Percentiles rank a stretch among this genome's conserved stretches.
Conservation (phyloP, 1,140 invertebrate genomes). For the Lepidostoma basale region DNA sequence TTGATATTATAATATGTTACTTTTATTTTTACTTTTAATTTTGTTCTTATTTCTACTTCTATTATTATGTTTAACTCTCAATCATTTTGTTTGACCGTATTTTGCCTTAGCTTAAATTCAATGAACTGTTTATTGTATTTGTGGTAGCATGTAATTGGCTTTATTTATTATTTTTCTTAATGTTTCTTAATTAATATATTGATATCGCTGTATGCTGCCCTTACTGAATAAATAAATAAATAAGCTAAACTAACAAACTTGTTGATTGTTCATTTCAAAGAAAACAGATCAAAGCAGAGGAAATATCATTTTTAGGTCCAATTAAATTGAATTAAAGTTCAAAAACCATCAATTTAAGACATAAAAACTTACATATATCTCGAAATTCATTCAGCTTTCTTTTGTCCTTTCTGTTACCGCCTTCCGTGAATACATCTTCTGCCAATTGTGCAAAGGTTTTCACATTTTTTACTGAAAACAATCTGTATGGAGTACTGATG, state of each 20-base stretch:
- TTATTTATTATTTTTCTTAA: too few relatives aligned
- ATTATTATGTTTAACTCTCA: too few relatives aligned
- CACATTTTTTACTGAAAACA: conserved; percentile 51
- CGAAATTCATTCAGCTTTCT: conserved; percentile 52
- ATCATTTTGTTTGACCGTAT: too few relatives aligned
- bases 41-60: too few relatives aligned
- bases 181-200: too few relatives aligned
- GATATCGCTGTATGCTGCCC: too few relatives aligned
- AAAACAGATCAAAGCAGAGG: not conserved
- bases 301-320: not conserved
- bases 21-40: too few relatives aligned
- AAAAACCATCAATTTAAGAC: conserved; percentile 24
- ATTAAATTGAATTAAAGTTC: not conserved
- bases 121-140: too few relatives aligned
- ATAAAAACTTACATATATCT: conserved; percentile 52
- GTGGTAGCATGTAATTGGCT: too few relatives aligned
- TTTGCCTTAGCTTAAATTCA: too few relatives aligned
- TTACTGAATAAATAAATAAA: too few relatives aligned
- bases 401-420: conserved; percentile 52
- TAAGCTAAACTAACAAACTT: not conserved
- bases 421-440: conserved; percentile 51
- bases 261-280: not conserved
- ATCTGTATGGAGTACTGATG: conserved; percentile 55
- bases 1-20: too few relatives aligned
- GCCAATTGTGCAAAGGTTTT: conserved; percentile 51